phyloP scores from a whole-genome alignment of 2,113 vertebrate genomes.

The Petroica traversi region DNA sequence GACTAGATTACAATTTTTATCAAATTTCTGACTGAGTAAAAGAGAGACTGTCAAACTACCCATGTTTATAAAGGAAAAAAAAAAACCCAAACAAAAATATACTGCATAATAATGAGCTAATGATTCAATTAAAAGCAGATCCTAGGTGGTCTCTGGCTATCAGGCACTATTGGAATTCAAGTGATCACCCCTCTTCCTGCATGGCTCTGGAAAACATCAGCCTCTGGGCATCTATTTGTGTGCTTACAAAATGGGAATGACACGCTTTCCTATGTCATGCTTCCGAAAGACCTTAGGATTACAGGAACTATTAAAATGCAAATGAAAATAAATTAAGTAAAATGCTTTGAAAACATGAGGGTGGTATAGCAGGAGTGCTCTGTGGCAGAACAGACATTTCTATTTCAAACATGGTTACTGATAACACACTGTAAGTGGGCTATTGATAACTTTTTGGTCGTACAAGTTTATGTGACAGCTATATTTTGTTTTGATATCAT shows the following conservation, averaged over 20 bases:
- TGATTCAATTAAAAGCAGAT: neutral
- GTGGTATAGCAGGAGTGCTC: neutral
- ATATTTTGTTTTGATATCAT: neutral
- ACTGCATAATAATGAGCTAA: neutral
- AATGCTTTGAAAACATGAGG: neutral
- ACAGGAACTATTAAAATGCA: neutral
- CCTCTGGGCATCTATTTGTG: neutral
- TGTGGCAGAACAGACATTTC: neutral
- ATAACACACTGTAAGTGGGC: neutral
- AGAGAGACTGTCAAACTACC: neutral
- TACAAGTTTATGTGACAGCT: neutral
- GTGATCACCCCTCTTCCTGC: neutral
- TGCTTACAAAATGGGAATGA: neutral
- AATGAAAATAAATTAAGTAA: neutral
- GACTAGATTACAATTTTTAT: neutral
- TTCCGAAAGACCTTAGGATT: neutral
- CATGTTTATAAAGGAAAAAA: neutral
- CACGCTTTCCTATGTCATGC: neutral
- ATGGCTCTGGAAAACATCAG: neutral
- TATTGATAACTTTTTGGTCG: neutral
- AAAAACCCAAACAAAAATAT: neutral
- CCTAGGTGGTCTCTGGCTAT: neutral
- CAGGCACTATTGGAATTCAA: neutral
- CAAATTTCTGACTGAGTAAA: neutral
- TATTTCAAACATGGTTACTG: neutral